Conservation (phyloP, 2,888 invertebrate genomes). For the Watsonalla cultraria region DNA sequence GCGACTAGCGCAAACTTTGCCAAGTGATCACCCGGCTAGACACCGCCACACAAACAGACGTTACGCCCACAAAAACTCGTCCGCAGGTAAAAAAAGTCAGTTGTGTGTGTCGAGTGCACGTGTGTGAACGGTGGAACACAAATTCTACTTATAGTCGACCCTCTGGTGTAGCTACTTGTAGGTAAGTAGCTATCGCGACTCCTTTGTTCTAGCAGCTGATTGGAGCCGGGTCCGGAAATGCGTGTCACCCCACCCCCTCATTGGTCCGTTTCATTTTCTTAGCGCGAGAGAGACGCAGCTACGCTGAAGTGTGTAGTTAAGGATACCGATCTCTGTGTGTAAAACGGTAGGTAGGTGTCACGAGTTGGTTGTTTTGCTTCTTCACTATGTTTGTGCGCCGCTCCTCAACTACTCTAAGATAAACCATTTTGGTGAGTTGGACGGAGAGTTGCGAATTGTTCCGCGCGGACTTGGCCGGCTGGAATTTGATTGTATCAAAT, state of each 20-base stretch:
- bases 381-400: constrained; percentile 54
- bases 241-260: constrained; percentile 79
- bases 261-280: constrained; percentile 79
- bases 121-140: constrained; percentile 51
- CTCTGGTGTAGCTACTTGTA: constrained; percentile 69
- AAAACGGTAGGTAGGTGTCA: constrained; percentile 68
- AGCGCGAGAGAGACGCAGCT: constrained; percentile 75
- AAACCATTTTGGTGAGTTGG: constrained; percentile 65
- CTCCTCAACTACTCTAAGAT: constrained; percentile 48
- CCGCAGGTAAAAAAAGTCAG: constrained; percentile 56
- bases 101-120: constrained; percentile 48
- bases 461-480: constrained; percentile 39
- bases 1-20: constrained; percentile 58
- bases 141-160: constrained; percentile 58
- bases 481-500: constrained; percentile 56
- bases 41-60: constrained; percentile 57
- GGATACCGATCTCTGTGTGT: constrained; percentile 69
- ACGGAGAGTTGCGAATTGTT: constrained; percentile 60
- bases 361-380: constrained; percentile 57
- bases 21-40: constrained; percentile 64
- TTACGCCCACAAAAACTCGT: constrained; percentile 61
- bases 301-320: constrained; percentile 68
- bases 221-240: constrained; percentile 79
- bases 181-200: constrained; percentile 75
- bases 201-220: constrained; percentile 80